Percentiles rank a stretch among this genome's conserved stretches.
Conservation (phyloP, 2,888 invertebrate species). For the Eupsilia transversa region DNA sequence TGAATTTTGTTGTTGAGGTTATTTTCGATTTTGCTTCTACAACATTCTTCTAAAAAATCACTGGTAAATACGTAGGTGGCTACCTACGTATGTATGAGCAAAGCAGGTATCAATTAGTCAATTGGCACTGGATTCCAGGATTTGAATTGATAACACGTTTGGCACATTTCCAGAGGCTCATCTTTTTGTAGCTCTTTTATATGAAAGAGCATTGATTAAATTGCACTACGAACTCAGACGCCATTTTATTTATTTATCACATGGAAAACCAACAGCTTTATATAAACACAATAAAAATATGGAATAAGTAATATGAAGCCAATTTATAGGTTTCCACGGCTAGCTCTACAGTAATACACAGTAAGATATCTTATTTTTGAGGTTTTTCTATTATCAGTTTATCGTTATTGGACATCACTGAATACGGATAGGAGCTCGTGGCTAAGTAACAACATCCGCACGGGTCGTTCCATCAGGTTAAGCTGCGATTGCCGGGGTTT, state of each 20-base stretch:
- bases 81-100: not conserved
- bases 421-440: too few relatives aligned
- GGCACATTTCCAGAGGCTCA: conserved; percentile 4
- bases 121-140: conserved; percentile 25
- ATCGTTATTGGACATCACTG: not conserved
- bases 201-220: conserved; percentile 13
- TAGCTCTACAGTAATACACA: too few relatives aligned
- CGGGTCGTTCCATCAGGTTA: too few relatives aligned
- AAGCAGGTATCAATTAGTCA: conserved; percentile 31
- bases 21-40: not conserved
- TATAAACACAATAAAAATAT: too few relatives aligned
- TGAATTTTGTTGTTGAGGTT: not conserved
- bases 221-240: not conserved
- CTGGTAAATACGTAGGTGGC: not conserved
- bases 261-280: too few relatives aligned
- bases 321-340: too few relatives aligned
- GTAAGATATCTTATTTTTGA: not conserved
- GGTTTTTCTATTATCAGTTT: not conserved
- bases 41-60: not conserved
- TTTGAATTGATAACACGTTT: conserved; percentile 28
- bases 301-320: too few relatives aligned
- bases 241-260: not conserved
- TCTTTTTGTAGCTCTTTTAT: too few relatives aligned
- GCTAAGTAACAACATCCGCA: too few relatives aligned
- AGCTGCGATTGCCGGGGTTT: too few relatives aligned